Evolutionary conservation across 2,888 invertebrate species (phyloP), one percentile per base, ranked within the genome.

Genomic region (Nasonovia ribisnigri): DNA sequence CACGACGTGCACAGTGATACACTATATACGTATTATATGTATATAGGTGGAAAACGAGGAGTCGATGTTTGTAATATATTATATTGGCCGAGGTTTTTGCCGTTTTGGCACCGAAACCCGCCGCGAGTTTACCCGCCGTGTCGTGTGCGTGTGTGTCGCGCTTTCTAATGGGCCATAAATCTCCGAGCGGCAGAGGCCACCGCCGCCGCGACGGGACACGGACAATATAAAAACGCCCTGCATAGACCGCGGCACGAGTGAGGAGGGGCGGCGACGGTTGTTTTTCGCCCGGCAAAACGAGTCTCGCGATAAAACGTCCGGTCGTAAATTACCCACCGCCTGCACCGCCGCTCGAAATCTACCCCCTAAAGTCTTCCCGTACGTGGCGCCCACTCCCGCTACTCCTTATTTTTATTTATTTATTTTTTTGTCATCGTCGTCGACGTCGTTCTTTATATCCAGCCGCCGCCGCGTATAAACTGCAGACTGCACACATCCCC

Each of bases 101-200:
- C 92, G 92, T 93, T 93, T 93, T 93, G 92, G 92, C 92, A 93
- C 86, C 86, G 91, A 43, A 57, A 60, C 43, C 84, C 84, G 36
- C 87, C 26, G 88, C 51, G 43, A 29, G 46, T 91, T 54, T 88
- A 51, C 90, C 48, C 90, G n/a, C 90, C 57, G 26, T 29, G 26
- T 29, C 84, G 88, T 36, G 88, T 26, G 84, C 91, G 88, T 36
- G 88, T 57, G 84, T 84, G 77, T 77, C 92, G 84, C 89, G 77
- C 88, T 93, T 77, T 89, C 48, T 92, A 93, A 93, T 84, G 92
- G 92, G 84, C 89, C 89, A 89, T 92, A 92, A 92, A 92, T 92
- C 92, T 92, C 36, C n/a, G 88, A n/a, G 92, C 11, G 48, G 48
- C 92, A 67, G 89, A 77, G 67, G 84, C 91, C 51, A 43, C 84